Evolutionary conservation across 2,888 invertebrate genomes (phyloP).

Genomic region (Drosophila cognata): DNA sequence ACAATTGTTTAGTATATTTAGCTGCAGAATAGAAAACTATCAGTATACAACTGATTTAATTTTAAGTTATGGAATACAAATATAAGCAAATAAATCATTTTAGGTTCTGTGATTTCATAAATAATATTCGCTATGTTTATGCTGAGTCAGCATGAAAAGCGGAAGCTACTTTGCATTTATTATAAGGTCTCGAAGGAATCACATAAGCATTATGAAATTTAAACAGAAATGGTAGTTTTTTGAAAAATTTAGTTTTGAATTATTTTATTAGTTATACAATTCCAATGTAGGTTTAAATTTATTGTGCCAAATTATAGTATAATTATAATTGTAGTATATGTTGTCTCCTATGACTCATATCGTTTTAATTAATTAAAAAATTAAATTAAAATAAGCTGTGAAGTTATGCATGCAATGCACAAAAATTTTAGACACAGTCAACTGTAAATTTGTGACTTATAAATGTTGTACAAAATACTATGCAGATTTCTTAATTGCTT

Average conservation of each 20-base stretch:
- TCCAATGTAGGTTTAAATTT: not conserved
- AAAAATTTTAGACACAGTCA: slow-evolving; percentile 15
- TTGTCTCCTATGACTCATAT: not conserved
- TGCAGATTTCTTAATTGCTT: slow-evolving; percentile 66
- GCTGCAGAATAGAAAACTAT: not conserved
- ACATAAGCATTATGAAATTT: slow-evolving; percentile 2
- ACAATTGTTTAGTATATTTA: not conserved
- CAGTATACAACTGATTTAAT: not conserved
- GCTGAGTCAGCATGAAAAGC: slow-evolving; percentile 32
- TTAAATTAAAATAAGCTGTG: not conserved
- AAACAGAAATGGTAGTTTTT: not conserved
- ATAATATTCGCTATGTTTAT: not conserved
- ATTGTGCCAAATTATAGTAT: no score
- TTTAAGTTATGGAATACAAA: slow-evolving; percentile 5
- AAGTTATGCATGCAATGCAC: not conserved
- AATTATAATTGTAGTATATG: no score
- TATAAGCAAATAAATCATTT: slow-evolving; percentile 12
- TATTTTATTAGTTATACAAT: not conserved
- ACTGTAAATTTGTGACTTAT: slow-evolving; percentile 51
- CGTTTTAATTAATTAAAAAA: not conserved
- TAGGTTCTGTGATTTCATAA: slow-evolving; percentile 13
- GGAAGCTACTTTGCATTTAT: not conserved
- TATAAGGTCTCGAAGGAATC: slow-evolving; percentile 15
- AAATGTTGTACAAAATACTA: slow-evolving; percentile 45
- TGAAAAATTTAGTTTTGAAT: not conserved